Evolutionary conservation across 2,797 vertebrate genomes (phyloP).

Genomic region (Hoplostethus atlanticus): DNA sequence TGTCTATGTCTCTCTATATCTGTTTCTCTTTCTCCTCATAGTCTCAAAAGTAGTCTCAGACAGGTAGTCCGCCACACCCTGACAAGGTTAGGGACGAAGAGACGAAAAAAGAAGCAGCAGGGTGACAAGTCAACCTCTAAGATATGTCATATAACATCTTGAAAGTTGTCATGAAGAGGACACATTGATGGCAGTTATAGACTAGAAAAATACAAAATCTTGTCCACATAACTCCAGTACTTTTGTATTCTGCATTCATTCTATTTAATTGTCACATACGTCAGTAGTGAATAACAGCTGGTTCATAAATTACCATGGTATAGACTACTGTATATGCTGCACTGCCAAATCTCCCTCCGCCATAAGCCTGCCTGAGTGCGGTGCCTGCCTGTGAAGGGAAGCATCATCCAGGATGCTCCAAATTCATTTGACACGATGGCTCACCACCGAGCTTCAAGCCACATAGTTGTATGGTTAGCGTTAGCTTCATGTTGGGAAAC

Average conservation of each 20-base stretch:
- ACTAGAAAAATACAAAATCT: no score
- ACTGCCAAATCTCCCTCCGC: constrained; percentile 36
- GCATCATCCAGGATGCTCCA: constrained; percentile 58
- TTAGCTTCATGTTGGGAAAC: constrained; percentile 3
- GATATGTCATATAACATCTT: constrained; percentile 52
- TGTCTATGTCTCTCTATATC: constrained; percentile 37
- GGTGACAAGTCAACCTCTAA: constrained; percentile 56
- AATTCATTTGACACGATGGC: constrained; percentile 64
- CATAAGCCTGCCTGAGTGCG: constrained; percentile 56
- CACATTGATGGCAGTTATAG: constrained; percentile 8
- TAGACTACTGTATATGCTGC: constrained; percentile 2
- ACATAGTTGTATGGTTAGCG: constrained; percentile 26
- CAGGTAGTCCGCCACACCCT: constrained; percentile 56
- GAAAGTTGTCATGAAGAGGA: constrained; percentile 40
- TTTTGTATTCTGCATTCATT: constrained; percentile 15
- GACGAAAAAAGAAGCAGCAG: constrained; percentile 65
- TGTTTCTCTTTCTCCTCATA: constrained; percentile 48
- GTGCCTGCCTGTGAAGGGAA: constrained; percentile 56
- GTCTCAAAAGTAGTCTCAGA: constrained; percentile 52
- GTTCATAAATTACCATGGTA: constrained; percentile 17
- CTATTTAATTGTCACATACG: constrained; percentile 4
- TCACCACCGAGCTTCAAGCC: constrained; percentile 42
- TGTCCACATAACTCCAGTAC: not conserved
- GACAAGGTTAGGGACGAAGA: constrained; percentile 67
- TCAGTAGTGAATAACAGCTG: not conserved